Percentiles rank a stretch among this genome's conserved stretches.
phyloP scores from a whole-genome alignment of 1,140 invertebrate genomes.

The Drosophila pachea region DNA sequence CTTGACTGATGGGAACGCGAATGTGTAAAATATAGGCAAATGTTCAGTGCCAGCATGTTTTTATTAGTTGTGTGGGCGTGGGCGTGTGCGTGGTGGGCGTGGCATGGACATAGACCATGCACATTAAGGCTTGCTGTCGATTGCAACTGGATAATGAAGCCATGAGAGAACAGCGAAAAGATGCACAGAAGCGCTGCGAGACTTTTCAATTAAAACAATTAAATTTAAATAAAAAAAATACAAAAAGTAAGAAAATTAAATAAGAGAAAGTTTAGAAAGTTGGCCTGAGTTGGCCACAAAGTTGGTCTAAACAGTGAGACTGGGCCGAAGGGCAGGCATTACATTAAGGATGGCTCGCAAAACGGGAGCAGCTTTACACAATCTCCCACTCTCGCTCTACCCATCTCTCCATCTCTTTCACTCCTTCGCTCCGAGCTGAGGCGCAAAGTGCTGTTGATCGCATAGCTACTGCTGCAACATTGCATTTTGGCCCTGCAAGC shows the following conservation, averaged over 20 bases:
- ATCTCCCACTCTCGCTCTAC: too few relatives aligned
- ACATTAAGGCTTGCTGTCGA: too few relatives aligned
- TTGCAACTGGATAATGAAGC: too few relatives aligned
- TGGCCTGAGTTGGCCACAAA: neutral
- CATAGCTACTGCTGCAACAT: slow-evolving; percentile 7
- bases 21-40: slow-evolving; percentile 24
- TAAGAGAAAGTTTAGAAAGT: too few relatives aligned
- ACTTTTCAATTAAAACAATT: too few relatives aligned
- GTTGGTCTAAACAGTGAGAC: neutral
- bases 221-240: too few relatives aligned
- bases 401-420: neutral
- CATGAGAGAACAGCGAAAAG: too few relatives aligned
- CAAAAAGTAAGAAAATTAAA: too few relatives aligned
- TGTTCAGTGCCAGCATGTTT: neutral
- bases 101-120: neutral
- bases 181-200: too few relatives aligned
- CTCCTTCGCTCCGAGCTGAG: slow-evolving; percentile 1
- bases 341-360: slow-evolving; percentile 14
- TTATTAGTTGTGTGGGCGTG: neutral
- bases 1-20: neutral
- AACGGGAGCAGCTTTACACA: slow-evolving; percentile 14
- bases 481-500: slow-evolving; percentile 21
- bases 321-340: neutral
- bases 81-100: neutral
- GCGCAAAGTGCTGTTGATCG: slow-evolving; percentile 35